Evolutionary conservation across 2,888 invertebrate genomes (phyloP).

Genomic region (Aromia moschata): DNA sequence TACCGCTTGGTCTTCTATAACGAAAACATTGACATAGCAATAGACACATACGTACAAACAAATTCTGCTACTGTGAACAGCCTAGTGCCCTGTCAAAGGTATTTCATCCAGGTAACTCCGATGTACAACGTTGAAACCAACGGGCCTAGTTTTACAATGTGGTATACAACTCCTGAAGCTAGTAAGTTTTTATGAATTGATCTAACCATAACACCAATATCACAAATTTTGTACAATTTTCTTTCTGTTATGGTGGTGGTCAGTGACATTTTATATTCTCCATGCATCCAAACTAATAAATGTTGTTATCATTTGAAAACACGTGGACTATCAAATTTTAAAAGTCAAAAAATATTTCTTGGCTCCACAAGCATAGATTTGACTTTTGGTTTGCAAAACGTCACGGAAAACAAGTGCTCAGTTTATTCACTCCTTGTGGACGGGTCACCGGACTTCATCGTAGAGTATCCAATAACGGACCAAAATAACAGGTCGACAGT

Average conservation of each 20-base stretch:
- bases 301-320: neutral
- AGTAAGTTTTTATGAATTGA: no score
- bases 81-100: neutral
- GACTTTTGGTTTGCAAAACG: neutral
- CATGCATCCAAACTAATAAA: no score
- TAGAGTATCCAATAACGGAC: neutral
- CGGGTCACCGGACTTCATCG: neutral
- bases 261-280: neutral
- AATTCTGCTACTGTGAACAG: neutral
- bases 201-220: no score
- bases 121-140: neutral
- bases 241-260: neutral
- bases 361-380: neutral
- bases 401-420: neutral
- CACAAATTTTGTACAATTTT: no score
- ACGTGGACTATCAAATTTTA: neutral
- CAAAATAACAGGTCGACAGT: neutral
- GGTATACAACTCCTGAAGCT: neutral
- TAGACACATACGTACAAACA: neutral
- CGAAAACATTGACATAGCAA: neutral
- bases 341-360: no score
- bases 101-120: neutral
- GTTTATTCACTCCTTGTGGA: neutral
- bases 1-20: neutral
- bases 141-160: neutral